A percentile compares a stretch with the other conserved stretches of the same genome.
Conservation (phyloP, 2,797 vertebrate species). For the Helarctos malayanus region DNA sequence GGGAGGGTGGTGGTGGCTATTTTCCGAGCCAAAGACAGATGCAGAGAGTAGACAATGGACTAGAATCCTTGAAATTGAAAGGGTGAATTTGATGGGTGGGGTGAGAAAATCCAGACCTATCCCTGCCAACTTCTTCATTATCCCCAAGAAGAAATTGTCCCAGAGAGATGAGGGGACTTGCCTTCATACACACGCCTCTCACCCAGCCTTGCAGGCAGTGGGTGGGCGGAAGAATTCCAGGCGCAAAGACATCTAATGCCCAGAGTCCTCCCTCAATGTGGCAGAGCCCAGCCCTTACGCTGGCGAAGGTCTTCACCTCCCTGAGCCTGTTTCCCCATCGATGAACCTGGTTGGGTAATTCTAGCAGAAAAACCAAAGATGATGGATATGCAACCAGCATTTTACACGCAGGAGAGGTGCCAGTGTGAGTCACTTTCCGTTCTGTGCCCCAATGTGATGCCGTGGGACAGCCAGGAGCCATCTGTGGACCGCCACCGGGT, state of each 20-base stretch:
- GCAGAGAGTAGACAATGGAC: background rate
- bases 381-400: background rate
- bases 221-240: background rate
- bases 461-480: background rate
- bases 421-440: background rate
- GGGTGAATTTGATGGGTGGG: background rate
- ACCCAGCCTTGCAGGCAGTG: background rate
- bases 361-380: background rate
- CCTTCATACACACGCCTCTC: background rate
- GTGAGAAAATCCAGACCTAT: background rate
- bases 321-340: background rate
- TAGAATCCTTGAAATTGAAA: background rate
- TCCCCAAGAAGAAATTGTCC: background rate
- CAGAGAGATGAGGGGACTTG: background rate
- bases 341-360: background rate
- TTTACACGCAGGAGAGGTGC: background rate
- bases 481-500: background rate
- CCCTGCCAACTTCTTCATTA: background rate
- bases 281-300: background rate
- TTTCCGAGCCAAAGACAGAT: slow-evolving; percentile 4
- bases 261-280: background rate
- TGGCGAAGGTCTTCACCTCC: too few relatives aligned
- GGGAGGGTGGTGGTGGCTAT: background rate
- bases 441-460: background rate
- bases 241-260: background rate